Evolutionary conservation across 2,797 vertebrate species (phyloP).

Genomic region (Coccyzus lansbergi): DNA sequence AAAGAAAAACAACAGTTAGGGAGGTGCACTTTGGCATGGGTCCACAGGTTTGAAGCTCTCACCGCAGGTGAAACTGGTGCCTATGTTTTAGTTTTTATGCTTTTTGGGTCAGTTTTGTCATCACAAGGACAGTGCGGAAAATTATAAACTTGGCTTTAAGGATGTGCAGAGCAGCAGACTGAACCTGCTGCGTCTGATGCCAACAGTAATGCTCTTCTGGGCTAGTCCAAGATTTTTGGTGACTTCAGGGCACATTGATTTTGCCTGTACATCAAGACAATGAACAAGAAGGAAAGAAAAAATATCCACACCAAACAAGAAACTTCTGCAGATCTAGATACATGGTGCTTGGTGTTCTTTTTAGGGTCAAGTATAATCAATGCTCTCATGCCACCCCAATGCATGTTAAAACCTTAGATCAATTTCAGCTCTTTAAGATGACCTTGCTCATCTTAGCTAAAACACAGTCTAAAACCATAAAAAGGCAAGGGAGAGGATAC

Average conservation of each 20-base stretch:
- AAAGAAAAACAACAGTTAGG: not conserved
- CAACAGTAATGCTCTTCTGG: not conserved
- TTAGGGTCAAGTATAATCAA: constrained; percentile 14
- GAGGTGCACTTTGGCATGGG: not conserved
- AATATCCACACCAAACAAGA: not conserved
- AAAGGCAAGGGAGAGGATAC: not conserved
- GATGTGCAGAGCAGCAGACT: not conserved
- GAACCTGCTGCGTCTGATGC: not conserved
- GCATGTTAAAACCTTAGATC: not conserved
- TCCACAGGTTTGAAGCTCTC: not conserved
- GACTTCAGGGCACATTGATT: not conserved
- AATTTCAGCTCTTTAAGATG: constrained; percentile 36
- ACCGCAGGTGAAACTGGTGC: not conserved
- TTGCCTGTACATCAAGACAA: not conserved
- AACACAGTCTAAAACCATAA: not conserved
- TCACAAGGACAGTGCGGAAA: not conserved
- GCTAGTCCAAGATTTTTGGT: not conserved
- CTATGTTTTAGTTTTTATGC: not conserved
- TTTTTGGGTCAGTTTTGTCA: not conserved
- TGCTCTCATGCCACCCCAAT: constrained; percentile 14
- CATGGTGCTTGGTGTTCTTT: fast-evolving
- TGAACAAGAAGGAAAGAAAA: not conserved
- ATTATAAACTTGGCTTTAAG: not conserved
- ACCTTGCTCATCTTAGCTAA: not conserved
- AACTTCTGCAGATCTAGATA: not conserved